phyloP scores from a whole-genome alignment of 2,888 invertebrate genomes.

The Aporophyla lueneburgensis region DNA sequence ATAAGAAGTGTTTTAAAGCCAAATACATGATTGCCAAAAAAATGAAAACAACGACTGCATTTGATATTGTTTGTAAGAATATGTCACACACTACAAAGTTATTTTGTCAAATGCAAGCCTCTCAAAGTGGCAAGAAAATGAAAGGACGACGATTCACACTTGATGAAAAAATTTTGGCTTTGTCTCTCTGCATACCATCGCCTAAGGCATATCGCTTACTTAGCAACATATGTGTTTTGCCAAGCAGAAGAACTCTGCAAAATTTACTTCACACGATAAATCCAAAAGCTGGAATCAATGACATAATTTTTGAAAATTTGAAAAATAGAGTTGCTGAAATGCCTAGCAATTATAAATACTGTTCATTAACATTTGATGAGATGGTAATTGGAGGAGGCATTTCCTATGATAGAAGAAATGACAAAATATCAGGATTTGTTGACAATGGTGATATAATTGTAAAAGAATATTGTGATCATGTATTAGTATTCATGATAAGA shows the following conservation, averaged over 20 bases:
- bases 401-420: no score
- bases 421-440: no score
- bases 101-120: neutral
- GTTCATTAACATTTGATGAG: no score
- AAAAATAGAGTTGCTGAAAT: no score
- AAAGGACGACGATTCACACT: neutral
- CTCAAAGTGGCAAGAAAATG: conserved; percentile 1
- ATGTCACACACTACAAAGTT: neutral
- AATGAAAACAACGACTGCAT: conserved; percentile 1
- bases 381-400: no score
- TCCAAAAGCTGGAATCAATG: no score
- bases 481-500: conserved; percentile 10
- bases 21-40: neutral
- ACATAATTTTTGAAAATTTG: no score
- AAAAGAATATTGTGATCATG: conserved; percentile 7
- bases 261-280: no score
- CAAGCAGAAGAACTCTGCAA: neutral
- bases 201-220: no score
- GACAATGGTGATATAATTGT: neutral
- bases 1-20: neutral
- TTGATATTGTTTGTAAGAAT: neutral
- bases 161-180: neutral
- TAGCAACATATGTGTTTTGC: neutral
- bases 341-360: no score
- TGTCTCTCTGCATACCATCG: no score